Evolutionary conservation across 2,888 invertebrate species (phyloP).

Genomic region (Scaptomyza polygonia): DNA sequence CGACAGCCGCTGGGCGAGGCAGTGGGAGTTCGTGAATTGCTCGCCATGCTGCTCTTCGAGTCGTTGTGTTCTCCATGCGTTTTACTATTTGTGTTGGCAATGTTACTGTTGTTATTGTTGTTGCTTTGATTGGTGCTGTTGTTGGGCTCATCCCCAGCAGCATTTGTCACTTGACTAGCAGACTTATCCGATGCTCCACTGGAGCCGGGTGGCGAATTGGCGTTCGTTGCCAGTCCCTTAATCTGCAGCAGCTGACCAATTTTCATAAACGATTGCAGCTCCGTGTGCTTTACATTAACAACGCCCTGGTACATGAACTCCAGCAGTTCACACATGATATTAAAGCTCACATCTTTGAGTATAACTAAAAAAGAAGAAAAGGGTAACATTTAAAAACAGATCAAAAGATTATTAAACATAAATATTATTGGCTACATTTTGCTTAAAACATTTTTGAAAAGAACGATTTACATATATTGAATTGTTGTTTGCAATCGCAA

Average conservation of each 20-base stretch:
- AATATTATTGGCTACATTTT: neutral
- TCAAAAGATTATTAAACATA: neutral
- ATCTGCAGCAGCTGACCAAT: conserved; percentile 85
- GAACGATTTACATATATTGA: too few relatives aligned
- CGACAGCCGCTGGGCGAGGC: conserved; percentile 61
- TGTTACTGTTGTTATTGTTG: conserved; percentile 32
- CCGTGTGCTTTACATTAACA: conserved; percentile 85
- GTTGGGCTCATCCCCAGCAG: conserved; percentile 51
- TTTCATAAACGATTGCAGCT: conserved; percentile 84
- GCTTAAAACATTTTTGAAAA: too few relatives aligned
- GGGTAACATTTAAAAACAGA: neutral
- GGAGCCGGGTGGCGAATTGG: conserved; percentile 68
- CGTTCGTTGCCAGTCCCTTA: conserved; percentile 84
- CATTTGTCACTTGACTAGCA: conserved; percentile 60
- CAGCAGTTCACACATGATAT: conserved; percentile 86
- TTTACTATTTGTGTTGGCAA: conserved; percentile 38
- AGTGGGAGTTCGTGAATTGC: conserved; percentile 63
- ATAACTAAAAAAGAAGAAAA: conserved; percentile 79
- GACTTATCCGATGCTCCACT: conserved; percentile 77
- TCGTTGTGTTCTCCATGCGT: conserved; percentile 53
- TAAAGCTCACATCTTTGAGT: conserved; percentile 86
- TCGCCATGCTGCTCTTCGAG: conserved; percentile 45
- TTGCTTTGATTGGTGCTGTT: conserved; percentile 36
- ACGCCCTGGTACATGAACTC: conserved; percentile 88
- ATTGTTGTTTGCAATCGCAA: too few relatives aligned